Conservation (phyloP, 2,797 vertebrate genomes). For the Tamandua tetradactyla region DNA sequence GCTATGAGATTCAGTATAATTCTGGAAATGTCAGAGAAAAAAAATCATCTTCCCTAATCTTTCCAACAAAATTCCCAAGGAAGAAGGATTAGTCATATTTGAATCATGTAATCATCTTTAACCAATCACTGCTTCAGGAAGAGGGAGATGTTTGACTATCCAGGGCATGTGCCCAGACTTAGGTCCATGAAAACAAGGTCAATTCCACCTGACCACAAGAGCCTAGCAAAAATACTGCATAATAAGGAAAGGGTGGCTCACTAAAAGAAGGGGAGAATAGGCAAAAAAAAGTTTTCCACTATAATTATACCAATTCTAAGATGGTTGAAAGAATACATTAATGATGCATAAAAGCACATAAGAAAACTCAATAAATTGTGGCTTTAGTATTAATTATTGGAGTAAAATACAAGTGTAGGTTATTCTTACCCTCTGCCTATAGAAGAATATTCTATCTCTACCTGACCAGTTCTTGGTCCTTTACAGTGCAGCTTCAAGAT, state of each 20-base stretch:
- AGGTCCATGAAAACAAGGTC: background rate
- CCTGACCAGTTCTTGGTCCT: background rate
- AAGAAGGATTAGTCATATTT: background rate
- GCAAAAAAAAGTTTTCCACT: background rate
- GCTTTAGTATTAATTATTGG: background rate
- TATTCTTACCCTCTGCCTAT: background rate
- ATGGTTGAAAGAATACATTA: background rate
- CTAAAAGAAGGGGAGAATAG: background rate
- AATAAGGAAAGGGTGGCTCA: background rate
- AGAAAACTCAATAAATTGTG: background rate
- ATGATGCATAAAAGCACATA: background rate
- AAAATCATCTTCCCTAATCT: background rate
- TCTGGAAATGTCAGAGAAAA: background rate
- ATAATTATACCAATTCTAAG: background rate
- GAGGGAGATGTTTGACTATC: background rate
- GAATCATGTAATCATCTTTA: background rate
- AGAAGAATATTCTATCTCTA: background rate
- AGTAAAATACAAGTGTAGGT: background rate
- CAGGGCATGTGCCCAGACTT: background rate
- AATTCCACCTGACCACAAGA: background rate
- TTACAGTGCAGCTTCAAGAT: background rate
- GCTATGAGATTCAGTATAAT: background rate
- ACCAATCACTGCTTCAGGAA: background rate
- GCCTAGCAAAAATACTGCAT: background rate
- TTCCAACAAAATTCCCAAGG: background rate